Percentiles rank a stretch among this genome's conserved stretches.
Evolutionary conservation across 2,113 vertebrate species (phyloP).

Genomic region (Willisornis vidua): DNA sequence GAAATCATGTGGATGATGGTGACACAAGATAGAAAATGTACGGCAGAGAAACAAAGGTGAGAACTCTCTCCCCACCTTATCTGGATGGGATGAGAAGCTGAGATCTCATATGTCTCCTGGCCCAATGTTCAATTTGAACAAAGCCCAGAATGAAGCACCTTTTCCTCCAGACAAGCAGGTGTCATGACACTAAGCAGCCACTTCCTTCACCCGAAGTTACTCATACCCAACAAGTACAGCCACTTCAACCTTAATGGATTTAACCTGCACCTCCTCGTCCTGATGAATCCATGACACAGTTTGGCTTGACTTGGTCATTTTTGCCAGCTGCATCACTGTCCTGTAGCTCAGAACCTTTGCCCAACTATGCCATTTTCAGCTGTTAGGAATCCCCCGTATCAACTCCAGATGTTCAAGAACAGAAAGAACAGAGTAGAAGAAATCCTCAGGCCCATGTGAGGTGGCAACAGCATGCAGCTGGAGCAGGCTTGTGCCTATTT

Average conservation of each 20-base stretch:
- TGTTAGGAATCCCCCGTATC: background rate
- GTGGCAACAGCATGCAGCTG: background rate
- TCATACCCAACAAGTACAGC: background rate
- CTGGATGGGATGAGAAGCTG: background rate
- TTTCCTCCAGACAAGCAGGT: background rate
- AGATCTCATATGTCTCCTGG: background rate
- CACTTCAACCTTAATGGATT: background rate
- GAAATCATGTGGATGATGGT: background rate
- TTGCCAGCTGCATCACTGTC: background rate
- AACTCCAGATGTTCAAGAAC: background rate
- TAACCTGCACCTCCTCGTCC: background rate
- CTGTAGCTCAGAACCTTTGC: background rate
- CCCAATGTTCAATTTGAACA: background rate
- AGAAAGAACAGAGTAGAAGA: background rate
- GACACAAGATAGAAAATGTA: background rate
- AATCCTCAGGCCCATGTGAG: background rate
- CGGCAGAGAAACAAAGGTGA: background rate
- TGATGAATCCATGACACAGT: background rate
- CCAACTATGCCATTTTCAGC: rapidly evolving
- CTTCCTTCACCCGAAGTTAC: background rate
- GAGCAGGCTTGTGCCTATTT: background rate
- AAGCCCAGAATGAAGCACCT: background rate
- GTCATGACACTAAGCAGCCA: background rate
- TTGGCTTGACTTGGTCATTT: background rate
- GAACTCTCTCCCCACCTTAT: background rate